These are phyloP conservation scores for Zaprionus davidi DNA, from an alignment of 1,140 invertebrate species.

Conservation along the genomic window DNA sequence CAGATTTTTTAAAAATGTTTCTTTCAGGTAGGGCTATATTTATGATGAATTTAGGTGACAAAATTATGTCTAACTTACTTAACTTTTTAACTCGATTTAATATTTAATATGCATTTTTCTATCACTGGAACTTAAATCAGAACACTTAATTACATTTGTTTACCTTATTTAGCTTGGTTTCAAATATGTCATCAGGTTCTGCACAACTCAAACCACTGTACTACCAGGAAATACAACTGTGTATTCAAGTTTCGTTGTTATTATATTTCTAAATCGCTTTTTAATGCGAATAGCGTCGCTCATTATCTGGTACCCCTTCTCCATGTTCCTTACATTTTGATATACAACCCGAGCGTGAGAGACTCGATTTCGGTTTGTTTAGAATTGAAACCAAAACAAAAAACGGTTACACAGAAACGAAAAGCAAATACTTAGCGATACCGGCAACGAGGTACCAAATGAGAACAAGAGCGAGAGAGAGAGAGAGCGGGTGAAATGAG, in stretches of 20 bases:
- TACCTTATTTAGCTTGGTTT: too few relatives aligned
- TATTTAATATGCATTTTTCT: too few relatives aligned
- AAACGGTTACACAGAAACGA: neutral
- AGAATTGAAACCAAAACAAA: constrained; percentile 46
- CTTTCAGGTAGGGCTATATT: too few relatives aligned
- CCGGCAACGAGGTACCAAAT: neutral
- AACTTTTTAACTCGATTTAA: too few relatives aligned
- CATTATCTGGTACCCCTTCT: neutral
- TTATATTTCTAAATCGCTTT: neutral
- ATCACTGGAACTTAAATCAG: too few relatives aligned
- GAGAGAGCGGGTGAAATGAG: neutral
- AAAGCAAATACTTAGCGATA: constrained; percentile 15
- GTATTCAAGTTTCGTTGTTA: neutral
- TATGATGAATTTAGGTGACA: too few relatives aligned
- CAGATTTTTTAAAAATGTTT: too few relatives aligned
- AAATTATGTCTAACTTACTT: too few relatives aligned
- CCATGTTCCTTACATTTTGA: neutral
- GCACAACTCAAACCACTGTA: neutral
- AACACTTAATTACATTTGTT: too few relatives aligned
- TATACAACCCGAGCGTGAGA: neutral
- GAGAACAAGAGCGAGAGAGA: neutral
- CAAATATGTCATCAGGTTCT: neutral
- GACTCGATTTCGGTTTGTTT: constrained; percentile 24
- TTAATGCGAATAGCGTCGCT: neutral
- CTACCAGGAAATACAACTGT: neutral